Conservation (phyloP, 2,888 invertebrate genomes). For the Junonia oenone region DNA sequence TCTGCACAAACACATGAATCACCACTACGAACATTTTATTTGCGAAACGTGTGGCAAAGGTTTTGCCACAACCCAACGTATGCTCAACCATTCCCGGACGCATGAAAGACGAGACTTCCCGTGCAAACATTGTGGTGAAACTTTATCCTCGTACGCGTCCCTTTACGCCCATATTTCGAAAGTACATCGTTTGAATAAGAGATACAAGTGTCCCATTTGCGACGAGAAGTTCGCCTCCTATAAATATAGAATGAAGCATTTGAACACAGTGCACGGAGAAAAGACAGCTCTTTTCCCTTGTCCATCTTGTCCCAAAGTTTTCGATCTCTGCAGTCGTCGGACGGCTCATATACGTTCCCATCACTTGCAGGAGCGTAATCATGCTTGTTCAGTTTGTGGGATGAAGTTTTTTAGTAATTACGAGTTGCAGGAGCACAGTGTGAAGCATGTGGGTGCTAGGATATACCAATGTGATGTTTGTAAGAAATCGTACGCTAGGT, state of each 20-base stretch:
- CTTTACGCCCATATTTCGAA: constrained; percentile 60
- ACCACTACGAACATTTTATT: constrained; percentile 66
- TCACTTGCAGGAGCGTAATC: constrained; percentile 69
- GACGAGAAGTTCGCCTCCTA: constrained; percentile 68
- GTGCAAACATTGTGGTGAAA: constrained; percentile 60
- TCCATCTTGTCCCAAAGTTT: constrained; percentile 62
- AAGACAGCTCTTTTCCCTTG: constrained; percentile 65
- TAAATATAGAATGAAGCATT: constrained; percentile 62
- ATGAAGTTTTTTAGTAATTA: constrained; percentile 78
- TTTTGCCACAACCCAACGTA: constrained; percentile 62
- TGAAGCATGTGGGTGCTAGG: constrained; percentile 75
- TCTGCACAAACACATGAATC: constrained; percentile 70
- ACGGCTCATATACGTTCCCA: constrained; percentile 64
- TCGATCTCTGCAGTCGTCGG: constrained; percentile 62
- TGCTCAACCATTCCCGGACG: constrained; percentile 62
- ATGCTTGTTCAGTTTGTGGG: constrained; percentile 69
- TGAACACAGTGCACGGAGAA: constrained; percentile 59
- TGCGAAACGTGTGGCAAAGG: constrained; percentile 71
- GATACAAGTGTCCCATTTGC: constrained; percentile 71
- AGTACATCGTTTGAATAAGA: constrained; percentile 58
- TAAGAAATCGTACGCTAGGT: constrained; percentile 66
- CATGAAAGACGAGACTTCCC: constrained; percentile 61
- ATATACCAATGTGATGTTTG: constrained; percentile 78
- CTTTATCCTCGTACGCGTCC: constrained; percentile 52
- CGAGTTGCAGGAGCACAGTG: constrained; percentile 75